Evolutionary conservation across 2,888 invertebrate genomes (phyloP), one percentile per base, ranked within the genome.

Genomic region (Tetragonisca angustula): DNA sequence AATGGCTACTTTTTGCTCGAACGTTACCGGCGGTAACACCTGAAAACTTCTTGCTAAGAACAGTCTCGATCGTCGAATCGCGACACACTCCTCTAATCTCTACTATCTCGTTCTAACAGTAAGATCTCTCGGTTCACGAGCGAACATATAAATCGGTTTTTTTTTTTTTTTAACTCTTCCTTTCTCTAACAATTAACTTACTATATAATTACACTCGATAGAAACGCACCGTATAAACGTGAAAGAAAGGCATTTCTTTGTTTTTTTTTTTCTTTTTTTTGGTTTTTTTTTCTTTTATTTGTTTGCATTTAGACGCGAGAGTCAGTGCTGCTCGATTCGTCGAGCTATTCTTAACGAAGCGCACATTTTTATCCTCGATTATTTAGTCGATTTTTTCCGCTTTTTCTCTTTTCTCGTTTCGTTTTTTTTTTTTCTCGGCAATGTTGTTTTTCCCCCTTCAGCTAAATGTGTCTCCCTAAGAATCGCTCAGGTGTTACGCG

Each of bases 401-500:
- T 68, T 50, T 62, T n/a, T n/a, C n/a, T 4, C 17, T 2, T 32
- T 32, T n/a, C 43, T 62, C 27, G 36, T n/a, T 27, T 21, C 49
- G 27, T 49, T 43, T 70, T n/a, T 43, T n/a, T 19, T 19, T 24
- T 36, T 27, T 49, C 52, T 71, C 52, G 32, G 67, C 50, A 80
- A 76, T 56, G 64, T 49, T 32, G 19, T 36, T 36, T 36, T 36
- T 36, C 9, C 4, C 4, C 6, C 9, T 36, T 43, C 69, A 73
- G 64, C 62, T 68, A 62, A 83, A 65, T 71, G 68, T 9, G 43
- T 43, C 43, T 79, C 56, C 50, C 75, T 84, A 79, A 83, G 75
- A 84, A 82, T 72, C 74, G 76, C 27, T 85, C 85, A 85, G 85
- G 85, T 85, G 85, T 85, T 86, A 85, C 85, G 76, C 81, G 85